Evolutionary conservation across 2,797 vertebrate genomes (phyloP).

Genomic region (Bryconaethiops microstoma): DNA sequence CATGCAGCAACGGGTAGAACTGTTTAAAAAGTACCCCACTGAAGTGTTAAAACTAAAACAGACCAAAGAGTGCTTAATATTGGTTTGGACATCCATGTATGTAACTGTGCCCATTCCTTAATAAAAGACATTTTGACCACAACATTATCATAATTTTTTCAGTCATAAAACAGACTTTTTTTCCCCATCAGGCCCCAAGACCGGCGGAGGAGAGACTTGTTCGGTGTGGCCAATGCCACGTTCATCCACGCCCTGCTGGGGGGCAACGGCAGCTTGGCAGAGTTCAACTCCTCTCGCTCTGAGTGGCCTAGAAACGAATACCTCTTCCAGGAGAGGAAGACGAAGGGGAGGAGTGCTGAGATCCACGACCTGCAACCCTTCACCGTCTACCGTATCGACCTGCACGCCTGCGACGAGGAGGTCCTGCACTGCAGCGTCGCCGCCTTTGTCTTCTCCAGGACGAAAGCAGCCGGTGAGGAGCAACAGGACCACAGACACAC

Average conservation of each 20-base stretch:
- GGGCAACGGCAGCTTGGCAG: slow-evolving; percentile 61
- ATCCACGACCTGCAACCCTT: slow-evolving; percentile 89
- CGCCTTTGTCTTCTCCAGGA: slow-evolving; percentile 94
- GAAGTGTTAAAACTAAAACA: background rate
- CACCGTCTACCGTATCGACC: slow-evolving; percentile 94
- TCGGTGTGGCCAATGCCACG: slow-evolving; percentile 83
- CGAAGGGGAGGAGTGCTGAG: slow-evolving; percentile 85
- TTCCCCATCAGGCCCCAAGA: slow-evolving; percentile 77
- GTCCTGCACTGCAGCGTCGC: slow-evolving; percentile 91
- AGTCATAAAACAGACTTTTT: slow-evolving; percentile 71
- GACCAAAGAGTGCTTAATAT: background rate
- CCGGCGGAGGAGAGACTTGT: slow-evolving; percentile 87
- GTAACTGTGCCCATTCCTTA: no score
- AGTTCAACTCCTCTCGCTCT: slow-evolving; percentile 71
- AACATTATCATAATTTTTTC: no score
- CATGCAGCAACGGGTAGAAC: no score
- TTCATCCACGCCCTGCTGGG: slow-evolving; percentile 61
- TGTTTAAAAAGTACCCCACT: no score
- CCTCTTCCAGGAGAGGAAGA: slow-evolving; percentile 84
- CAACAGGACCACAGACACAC: background rate
- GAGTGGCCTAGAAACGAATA: slow-evolving; percentile 81
- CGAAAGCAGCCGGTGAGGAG: slow-evolving; percentile 89
- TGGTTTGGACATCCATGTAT: background rate
- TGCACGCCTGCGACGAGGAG: slow-evolving; percentile 95
- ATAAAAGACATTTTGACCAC: no score